A percentile compares a stretch with the other conserved stretches of the same genome.
These are phyloP conservation scores for Euwallacea fornicatus DNA, from an alignment of 1,140 invertebrate species.

Conservation along the genomic window DNA sequence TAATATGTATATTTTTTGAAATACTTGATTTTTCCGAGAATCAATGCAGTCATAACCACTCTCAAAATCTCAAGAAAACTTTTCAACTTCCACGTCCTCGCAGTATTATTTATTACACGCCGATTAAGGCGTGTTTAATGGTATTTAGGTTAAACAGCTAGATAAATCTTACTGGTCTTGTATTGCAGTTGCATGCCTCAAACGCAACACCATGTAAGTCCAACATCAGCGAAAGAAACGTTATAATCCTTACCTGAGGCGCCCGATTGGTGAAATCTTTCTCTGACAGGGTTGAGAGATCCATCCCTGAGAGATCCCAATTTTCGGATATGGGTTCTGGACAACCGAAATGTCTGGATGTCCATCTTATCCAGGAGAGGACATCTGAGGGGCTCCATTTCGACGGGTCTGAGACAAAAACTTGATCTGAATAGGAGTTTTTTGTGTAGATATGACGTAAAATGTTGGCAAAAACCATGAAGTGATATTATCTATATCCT, in stretches of 20 bases:
- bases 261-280: conserved; percentile 81
- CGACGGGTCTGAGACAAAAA: conserved; percentile 69
- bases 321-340: conserved; percentile 69
- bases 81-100: background rate
- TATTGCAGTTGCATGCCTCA: conserved; percentile 12
- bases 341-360: conserved; percentile 74
- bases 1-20: too few species aligned
- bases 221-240: background rate
- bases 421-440: too few species aligned
- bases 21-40: too few species aligned
- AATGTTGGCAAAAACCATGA: too few species aligned
- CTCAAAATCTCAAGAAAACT: too few species aligned
- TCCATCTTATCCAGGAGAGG: conserved; percentile 84
- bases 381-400: conserved; percentile 83
- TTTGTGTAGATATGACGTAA: too few species aligned
- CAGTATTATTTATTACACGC: conserved; percentile 9
- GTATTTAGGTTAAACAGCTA: conserved; percentile 30
- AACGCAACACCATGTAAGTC: background rate
- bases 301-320: conserved; percentile 78
- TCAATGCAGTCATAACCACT: too few species aligned
- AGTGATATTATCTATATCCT: too few species aligned
- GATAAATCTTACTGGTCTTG: conserved; percentile 26
- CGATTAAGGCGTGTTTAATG: conserved; percentile 23
- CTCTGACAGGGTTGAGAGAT: conserved; percentile 74
- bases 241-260: conserved; percentile 66